Base-by-base conservation (phyloP, 2,797 vertebrate species). In the Hydrophis major region DNA sequence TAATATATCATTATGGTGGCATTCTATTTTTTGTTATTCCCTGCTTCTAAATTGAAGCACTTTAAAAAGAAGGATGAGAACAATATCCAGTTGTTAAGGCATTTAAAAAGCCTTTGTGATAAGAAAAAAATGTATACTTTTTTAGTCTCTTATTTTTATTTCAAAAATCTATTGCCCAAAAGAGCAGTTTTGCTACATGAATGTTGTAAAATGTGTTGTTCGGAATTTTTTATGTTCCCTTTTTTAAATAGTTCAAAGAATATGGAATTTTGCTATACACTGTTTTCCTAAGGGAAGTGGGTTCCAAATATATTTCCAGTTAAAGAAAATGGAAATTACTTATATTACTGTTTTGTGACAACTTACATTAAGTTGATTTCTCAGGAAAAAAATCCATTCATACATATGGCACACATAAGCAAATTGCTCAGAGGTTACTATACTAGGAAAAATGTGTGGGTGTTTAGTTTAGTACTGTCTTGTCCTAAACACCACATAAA, bases 91-190 rank as follows among this genome's bases (percentile, higher is more conserved):
- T 0, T 11, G 0, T 74, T 92, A 93, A 93, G 37, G 61, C 89
- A 50, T 88, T 90, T 92, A 95, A 53, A 61, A 89, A 86, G 0
- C 50, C 91, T 95, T 89, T 69, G 59, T 95, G 90, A 56, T 55
- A 89, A 50, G 27, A 60, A 57, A 32, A 63, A 47, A 2, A 63
- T 53, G 14, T 6, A 66, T 92, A 83, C 42, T 92, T 93, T 93
- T 92, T 93, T 0, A 0, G 7, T 83, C 28, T 55, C 90, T 89
- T 93, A 86, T 53, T 92, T 94, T 92, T 94, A 91, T 42, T 59
- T 32, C 90, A 78, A 95, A 6, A 25, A 90, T 83, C 18, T 55
- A 16, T 91, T 89, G 16, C 60, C 69, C 89, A 63, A 90, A 50
- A 69, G 16, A 86, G 87, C 56, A 88, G 86, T 37, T 66, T 55